Evolutionary conservation across 2,797 vertebrate species (phyloP).

Genomic region (Sardinella longiceps): DNA sequence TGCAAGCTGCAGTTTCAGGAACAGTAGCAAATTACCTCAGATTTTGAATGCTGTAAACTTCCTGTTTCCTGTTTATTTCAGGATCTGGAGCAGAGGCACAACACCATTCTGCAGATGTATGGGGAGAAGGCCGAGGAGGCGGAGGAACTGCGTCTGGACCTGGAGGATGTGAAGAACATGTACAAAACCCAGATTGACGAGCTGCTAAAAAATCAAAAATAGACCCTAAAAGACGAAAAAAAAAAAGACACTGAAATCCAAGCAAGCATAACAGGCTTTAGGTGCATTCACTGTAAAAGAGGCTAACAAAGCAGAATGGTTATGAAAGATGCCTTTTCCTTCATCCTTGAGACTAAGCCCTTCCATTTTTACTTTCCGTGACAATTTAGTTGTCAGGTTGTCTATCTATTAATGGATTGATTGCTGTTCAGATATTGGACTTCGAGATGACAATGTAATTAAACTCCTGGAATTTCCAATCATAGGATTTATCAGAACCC

Average conservation of each 20-base stretch:
- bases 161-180: conserved; percentile 98
- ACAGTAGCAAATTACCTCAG: neutral
- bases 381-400: conserved; percentile 48
- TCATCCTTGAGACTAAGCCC: neutral
- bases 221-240: conserved; percentile 43
- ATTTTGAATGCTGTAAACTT: neutral
- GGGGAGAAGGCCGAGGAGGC: conserved; percentile 98
- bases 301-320: neutral
- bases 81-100: conserved; percentile 97
- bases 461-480: neutral
- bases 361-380: conserved; percentile 44
- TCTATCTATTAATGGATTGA: conserved; percentile 52
- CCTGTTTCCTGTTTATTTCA: conserved; percentile 54
- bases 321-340: neutral
- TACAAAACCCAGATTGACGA: conserved; percentile 98
- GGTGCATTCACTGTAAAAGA: conserved; percentile 44
- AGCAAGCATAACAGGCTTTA: conserved; percentile 30
- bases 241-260: conserved; percentile 24
- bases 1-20: neutral
- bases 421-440: conserved; percentile 9
- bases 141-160: conserved; percentile 92
- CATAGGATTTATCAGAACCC: neutral
- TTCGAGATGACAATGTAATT: neutral
- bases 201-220: conserved; percentile 86
- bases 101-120: conserved; percentile 99